Base-by-base conservation (phyloP, 2,797 vertebrate genomes). In the Poliocrania exsul region DNA sequence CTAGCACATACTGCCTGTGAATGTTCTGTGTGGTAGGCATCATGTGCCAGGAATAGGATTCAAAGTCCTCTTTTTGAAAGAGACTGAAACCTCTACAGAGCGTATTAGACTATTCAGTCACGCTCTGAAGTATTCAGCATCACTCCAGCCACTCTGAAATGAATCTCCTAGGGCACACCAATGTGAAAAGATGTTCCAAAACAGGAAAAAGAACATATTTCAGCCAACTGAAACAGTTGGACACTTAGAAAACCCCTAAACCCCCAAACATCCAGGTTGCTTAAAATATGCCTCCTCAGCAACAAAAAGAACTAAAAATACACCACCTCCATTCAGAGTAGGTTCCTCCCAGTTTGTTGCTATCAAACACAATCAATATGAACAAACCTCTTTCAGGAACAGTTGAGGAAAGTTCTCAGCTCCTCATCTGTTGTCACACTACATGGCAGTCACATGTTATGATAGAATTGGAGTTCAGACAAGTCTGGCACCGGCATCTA, bases 51-150 rank as follows among this genome's bases (percentile, higher is more conserved):
- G 91, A 96, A 94, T 61, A 95, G 93, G 81, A 97, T 97, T 97
- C 90, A 86, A 97, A 97, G 93, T 86, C 86, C 94, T 92, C 38
- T 71, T 96, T 97, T 94, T 96, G 95, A 95, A 82, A 95, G 81
- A 96, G 91, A 85, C 87, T 96, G 95, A 96, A 96, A 97, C 92
- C 92, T 97, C 88, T 96, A 94, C 93, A 95, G 95, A 96, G 92
- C 74, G 37, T 95, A 95, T 97, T 95, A 96, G 96, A 97, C 94
- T 96, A 92, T 97, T 97, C 96, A 97, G 92, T 94, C 95, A 97
- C 93, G 84, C 92, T 97, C n/a, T 53, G 38, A 51, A 60, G 28
- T 58, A 83, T 26, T 51, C 18, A 4, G 53, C 24, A 42, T 33
- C 69, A 40, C 28, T 47, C 50, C 35, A 28, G 37, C 74, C 70